These are phyloP conservation scores for Pogonomyrmex barbatus DNA, from an alignment of 1,140 invertebrate species.

Conservation along the genomic window DNA sequence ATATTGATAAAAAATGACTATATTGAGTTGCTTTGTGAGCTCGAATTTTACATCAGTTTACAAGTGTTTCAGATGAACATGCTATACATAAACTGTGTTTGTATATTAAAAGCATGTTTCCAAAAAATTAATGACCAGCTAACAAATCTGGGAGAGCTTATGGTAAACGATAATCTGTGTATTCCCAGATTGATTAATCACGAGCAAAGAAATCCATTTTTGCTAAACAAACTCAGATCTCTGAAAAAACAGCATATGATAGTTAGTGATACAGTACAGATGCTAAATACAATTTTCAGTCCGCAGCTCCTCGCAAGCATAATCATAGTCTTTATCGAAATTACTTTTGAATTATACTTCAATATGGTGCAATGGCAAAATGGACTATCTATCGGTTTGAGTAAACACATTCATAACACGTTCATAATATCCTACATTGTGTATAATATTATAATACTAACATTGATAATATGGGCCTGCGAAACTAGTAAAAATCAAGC, in stretches of 20 bases:
- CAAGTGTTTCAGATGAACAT: neutral
- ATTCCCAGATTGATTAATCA: neutral
- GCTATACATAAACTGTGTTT: too few species aligned
- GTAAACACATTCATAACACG: too few species aligned
- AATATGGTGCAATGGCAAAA: neutral
- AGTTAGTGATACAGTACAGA: neutral
- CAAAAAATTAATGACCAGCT: neutral
- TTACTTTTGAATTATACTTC: constrained; percentile 7
- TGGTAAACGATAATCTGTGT: neutral
- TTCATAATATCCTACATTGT: neutral
- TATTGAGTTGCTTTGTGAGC: too few species aligned
- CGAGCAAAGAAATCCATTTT: neutral
- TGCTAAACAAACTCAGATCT: neutral
- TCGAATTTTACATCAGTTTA: too few species aligned
- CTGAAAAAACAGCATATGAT: neutral
- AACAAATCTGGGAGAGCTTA: neutral
- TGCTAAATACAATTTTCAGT: neutral
- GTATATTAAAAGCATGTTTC: too few species aligned
- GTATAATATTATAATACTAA: neutral
- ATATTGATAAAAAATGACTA: too few species aligned
- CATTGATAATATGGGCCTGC: neutral
- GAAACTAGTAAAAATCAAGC: neutral
- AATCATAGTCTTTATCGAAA: neutral
- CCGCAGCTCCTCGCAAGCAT: neutral
- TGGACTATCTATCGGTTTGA: neutral